Conservation (phyloP, 2,888 invertebrate species). For the Anticlea derivata region DNA sequence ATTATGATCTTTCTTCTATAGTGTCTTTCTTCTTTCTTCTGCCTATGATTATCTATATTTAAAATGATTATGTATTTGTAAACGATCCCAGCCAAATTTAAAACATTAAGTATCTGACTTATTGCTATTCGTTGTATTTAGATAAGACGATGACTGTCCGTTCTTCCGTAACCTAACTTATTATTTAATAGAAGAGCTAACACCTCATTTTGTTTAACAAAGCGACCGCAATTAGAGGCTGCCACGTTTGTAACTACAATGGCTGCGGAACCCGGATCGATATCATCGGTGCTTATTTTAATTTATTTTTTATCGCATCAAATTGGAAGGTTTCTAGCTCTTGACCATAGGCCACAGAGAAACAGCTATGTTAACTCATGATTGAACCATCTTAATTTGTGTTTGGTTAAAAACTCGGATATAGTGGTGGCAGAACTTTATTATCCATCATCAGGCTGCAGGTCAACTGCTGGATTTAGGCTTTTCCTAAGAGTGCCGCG, state of each 20-base stretch:
- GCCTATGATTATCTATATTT: no score
- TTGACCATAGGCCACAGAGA: slow-evolving; percentile 7
- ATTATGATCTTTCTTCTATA: no score
- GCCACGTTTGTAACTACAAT: slow-evolving; percentile 72
- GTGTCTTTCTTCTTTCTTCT: no score
- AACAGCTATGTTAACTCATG: slow-evolving; percentile 1
- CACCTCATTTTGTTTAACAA: slow-evolving; percentile 83
- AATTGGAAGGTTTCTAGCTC: slow-evolving; percentile 63
- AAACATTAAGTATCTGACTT: neutral
- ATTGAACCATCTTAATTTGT: no score
- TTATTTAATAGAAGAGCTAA: slow-evolving; percentile 81
- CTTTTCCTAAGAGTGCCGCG: no score
- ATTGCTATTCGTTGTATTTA: slow-evolving; percentile 16
- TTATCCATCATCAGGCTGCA: no score
- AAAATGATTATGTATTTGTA: no score
- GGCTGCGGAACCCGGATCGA: slow-evolving; percentile 68
- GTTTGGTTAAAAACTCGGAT: no score
- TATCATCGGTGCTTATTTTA: slow-evolving; percentile 80
- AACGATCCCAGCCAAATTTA: no score
- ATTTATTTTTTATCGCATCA: slow-evolving; percentile 81
- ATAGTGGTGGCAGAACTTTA: no score
- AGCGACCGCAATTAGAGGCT: slow-evolving; percentile 78
- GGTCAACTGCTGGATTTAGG: no score
- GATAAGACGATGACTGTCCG: slow-evolving; percentile 31
- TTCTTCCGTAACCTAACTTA: slow-evolving; percentile 68